Evolutionary conservation across 2,113 vertebrate species (phyloP).

Genomic region (Turdus rufiventris): DNA sequence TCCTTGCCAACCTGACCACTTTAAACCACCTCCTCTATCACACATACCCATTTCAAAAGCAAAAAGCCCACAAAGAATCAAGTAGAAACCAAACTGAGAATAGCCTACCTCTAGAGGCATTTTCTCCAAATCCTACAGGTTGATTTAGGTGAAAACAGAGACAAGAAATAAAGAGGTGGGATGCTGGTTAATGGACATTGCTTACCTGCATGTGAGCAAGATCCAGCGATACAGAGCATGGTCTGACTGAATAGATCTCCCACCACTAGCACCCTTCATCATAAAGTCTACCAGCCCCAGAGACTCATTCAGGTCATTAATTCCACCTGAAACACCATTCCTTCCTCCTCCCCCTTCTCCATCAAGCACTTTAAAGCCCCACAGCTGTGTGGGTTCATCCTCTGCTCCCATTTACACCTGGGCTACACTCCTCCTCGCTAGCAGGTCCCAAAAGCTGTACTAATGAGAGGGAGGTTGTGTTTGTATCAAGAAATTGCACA

Average conservation of each 20-base stretch:
- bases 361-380: neutral
- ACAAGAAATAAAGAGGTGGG: neutral
- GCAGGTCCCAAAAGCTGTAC: neutral
- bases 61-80: neutral
- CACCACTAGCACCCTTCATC: neutral
- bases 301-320: neutral
- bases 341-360: neutral
- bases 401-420: neutral
- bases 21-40: neutral
- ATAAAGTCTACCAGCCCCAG: neutral
- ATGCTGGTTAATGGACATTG: rapidly evolving
- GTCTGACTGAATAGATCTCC: neutral
- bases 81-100: neutral
- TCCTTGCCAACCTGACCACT: neutral
- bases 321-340: neutral
- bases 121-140: neutral
- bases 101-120: neutral
- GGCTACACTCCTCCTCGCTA: neutral
- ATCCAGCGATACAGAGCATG: neutral
- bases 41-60: neutral
- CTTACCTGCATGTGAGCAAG: neutral
- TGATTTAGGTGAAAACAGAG: neutral
- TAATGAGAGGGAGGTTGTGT: neutral
- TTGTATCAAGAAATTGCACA: neutral
- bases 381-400: neutral